These are phyloP conservation scores for Drosophila ohnishii DNA, from an alignment of 1,140 invertebrate species.

Conservation along the genomic window DNA sequence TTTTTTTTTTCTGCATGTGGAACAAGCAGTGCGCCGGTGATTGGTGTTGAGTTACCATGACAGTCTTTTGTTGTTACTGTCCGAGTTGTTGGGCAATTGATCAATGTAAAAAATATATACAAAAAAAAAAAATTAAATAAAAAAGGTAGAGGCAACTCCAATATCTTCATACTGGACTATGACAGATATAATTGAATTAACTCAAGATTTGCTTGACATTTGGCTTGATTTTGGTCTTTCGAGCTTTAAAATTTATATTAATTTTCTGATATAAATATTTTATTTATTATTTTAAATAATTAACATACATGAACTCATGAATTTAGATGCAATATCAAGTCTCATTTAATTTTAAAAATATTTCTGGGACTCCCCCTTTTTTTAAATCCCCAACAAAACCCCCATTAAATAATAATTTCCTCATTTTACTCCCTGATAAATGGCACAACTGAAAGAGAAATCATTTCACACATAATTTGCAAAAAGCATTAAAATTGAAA, in stretches of 20 bases:
- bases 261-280: no score
- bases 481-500: constrained; percentile 49
- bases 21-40: constrained; percentile 38
- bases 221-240: accelerated
- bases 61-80: constrained; percentile 55
- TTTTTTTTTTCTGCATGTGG: constrained; percentile 42
- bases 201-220: neutral
- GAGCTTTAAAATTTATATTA: no score
- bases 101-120: constrained; percentile 20
- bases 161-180: constrained; percentile 10
- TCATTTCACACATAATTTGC: constrained; percentile 48
- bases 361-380: neutral
- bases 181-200: constrained; percentile 11
- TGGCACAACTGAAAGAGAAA: constrained; percentile 40
- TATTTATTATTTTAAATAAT: neutral
- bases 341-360: neutral
- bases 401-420: constrained; percentile 10
- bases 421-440: constrained; percentile 6
- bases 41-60: constrained; percentile 71
- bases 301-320: neutral
- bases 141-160: neutral
- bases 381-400: neutral
- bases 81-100: constrained; percentile 41
- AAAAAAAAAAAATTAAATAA: neutral
- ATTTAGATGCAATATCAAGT: neutral